Evolutionary conservation across 1,140 invertebrate genomes (phyloP).

Genomic region (Drosophila novamexicana): DNA sequence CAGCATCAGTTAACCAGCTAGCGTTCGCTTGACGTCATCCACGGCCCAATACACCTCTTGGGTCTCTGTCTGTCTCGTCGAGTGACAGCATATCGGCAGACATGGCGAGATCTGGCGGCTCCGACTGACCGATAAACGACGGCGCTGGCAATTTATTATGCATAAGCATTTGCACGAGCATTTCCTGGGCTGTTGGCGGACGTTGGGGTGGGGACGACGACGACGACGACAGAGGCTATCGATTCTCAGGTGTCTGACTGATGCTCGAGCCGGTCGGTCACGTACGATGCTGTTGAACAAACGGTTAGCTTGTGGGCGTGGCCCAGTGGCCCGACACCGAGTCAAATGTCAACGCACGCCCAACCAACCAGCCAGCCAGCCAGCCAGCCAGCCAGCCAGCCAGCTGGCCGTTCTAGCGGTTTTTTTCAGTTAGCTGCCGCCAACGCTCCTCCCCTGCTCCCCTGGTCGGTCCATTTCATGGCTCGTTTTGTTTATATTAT

Average conservation of each 20-base stretch:
- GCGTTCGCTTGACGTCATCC: conserved; percentile 40
- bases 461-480: not conserved
- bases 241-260: conserved; percentile 34
- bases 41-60: not conserved
- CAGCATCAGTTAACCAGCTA: conserved; percentile 15
- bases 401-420: not conserved
- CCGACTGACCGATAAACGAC: conserved; percentile 43
- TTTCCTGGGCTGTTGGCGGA: conserved; percentile 1
- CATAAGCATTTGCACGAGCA: conserved; percentile 27
- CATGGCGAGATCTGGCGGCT: conserved; percentile 42
- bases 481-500: conserved; percentile 3
- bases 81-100: conserved; percentile 46
- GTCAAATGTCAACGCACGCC: conserved; percentile 49
- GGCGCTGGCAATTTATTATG: conserved; percentile 29
- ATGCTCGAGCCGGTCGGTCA: conserved; percentile 39
- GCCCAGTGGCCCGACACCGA: conserved; percentile 11
- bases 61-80: conserved; percentile 4
- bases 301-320: conserved; percentile 34
- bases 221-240: not conserved
- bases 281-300: conserved; percentile 32
- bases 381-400: not conserved
- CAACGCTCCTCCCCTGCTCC: not conserved
- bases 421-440: not conserved
- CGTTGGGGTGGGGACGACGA: not conserved
- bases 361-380: not conserved